Evolutionary conservation across 2,888 invertebrate species (phyloP).

Genomic region (Cheilosia grossa): DNA sequence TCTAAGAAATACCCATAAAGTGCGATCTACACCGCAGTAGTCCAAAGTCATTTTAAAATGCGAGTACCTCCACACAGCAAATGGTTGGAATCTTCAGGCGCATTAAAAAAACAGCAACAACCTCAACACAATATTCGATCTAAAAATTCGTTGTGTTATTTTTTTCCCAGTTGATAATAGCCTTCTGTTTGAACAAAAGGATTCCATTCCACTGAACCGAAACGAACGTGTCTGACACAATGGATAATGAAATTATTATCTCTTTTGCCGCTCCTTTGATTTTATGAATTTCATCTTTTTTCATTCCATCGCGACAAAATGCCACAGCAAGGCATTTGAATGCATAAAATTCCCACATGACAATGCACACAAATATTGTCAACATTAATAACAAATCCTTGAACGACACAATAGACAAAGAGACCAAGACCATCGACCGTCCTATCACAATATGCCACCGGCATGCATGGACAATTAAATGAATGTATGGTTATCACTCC

Average conservation of each 20-base stretch:
- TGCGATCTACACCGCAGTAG: not conserved
- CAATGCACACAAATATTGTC: slow-evolving; percentile 58
- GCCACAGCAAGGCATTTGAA: slow-evolving; percentile 22
- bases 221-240: slow-evolving; percentile 47
- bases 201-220: slow-evolving; percentile 28
- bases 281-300: slow-evolving; percentile 21
- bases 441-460: slow-evolving; percentile 25
- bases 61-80: not conserved
- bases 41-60: not conserved
- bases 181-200: slow-evolving; percentile 26
- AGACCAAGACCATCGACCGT: not conserved
- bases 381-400: slow-evolving; percentile 57
- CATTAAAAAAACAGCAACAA: not conserved
- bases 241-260: slow-evolving; percentile 55
- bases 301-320: slow-evolving; percentile 9
- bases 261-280: slow-evolving; percentile 47
- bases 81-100: not conserved
- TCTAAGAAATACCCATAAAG: not conserved
- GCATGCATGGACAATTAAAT: not conserved
- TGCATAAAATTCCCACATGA: slow-evolving; percentile 17
- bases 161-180: slow-evolving; percentile 47
- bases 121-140: not conserved
- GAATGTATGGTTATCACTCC: slow-evolving; percentile 10
- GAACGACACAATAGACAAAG: slow-evolving; percentile 53
- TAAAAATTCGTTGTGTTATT: slow-evolving; percentile 15